phyloP scores from a whole-genome alignment of 2,888 invertebrate species.

The Subacronicta megacephala region DNA sequence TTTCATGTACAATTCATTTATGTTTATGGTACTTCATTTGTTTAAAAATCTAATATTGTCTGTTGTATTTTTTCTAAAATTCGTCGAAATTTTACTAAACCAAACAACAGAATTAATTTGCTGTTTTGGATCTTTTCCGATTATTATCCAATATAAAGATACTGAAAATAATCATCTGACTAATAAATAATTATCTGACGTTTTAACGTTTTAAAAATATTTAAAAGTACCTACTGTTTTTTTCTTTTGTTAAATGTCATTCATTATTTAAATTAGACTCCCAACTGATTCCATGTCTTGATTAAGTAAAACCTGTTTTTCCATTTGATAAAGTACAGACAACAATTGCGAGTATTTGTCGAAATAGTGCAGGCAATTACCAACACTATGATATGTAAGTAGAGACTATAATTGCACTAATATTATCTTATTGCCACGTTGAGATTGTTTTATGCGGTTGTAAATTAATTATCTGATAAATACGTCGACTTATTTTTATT shows the following conservation, averaged over 20 bases:
- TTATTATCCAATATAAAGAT: too few species aligned
- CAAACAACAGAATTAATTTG: too few species aligned
- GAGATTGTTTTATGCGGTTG: slow-evolving; percentile 31
- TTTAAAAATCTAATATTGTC: neutral
- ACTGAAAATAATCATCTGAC: too few species aligned
- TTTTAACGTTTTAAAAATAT: too few species aligned
- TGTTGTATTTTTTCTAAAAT: neutral
- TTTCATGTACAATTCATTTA: neutral
- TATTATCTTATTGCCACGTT: slow-evolving; percentile 16
- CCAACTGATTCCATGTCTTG: slow-evolving; percentile 20
- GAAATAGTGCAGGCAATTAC: slow-evolving; percentile 30
- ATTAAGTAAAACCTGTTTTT: slow-evolving; percentile 39
- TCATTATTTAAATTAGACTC: slow-evolving; percentile 16
- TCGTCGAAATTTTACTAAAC: too few species aligned
- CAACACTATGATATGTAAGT: slow-evolving; percentile 14
- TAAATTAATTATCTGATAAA: slow-evolving; percentile 35
- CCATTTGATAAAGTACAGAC: slow-evolving; percentile 23
- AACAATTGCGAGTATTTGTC: slow-evolving; percentile 22
- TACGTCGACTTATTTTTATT: slow-evolving; percentile 42
- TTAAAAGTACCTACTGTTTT: neutral
- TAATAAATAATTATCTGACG: too few species aligned
- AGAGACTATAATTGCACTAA: slow-evolving; percentile 19
- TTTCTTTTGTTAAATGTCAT: slow-evolving; percentile 6
- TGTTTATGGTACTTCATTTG: neutral
- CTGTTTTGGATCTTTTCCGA: too few species aligned